Conservation (phyloP, 1,140 invertebrate genomes). For the Antheraea pernyi region DNA sequence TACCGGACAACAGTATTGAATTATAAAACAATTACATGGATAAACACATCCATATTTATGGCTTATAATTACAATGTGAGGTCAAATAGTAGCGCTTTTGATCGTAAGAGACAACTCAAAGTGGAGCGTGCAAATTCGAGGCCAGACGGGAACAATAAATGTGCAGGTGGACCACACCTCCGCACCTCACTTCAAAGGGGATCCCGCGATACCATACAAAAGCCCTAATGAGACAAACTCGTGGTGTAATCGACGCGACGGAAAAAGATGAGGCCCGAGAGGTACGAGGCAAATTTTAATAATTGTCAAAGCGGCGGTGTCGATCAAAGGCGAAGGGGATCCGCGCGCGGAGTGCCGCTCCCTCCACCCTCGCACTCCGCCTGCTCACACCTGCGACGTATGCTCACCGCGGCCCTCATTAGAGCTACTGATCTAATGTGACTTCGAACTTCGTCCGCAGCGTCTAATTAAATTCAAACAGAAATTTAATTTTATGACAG, state of each 20-base stretch:
- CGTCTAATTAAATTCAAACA: conserved; percentile 75
- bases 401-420: conserved; percentile 69
- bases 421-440: conserved; percentile 71
- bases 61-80: conserved; percentile 17
- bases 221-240: conserved; percentile 78
- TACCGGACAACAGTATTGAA: not conserved
- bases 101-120: conserved; percentile 60
- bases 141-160: conserved; percentile 70
- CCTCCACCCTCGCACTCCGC: conserved; percentile 24
- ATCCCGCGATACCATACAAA: conserved; percentile 73
- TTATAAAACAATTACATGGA: not conserved
- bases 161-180: conserved; percentile 68
- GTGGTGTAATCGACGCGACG: conserved; percentile 77
- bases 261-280: conserved; percentile 77
- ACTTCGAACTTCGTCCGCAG: conserved; percentile 64
- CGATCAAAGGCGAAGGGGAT: conserved; percentile 69
- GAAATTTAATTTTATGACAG: conserved; percentile 73
- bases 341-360: conserved; percentile 9
- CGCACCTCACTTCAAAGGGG: conserved; percentile 63
- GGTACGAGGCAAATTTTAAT: conserved; percentile 78
- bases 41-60: not conserved
- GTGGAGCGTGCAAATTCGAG: conserved; percentile 74
- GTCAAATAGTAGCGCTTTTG: conserved; percentile 48
- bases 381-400: conserved; percentile 53
- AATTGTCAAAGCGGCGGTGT: conserved; percentile 77